These are phyloP conservation scores for Serilophus lunatus DNA, from an alignment of 2,113 vertebrate genomes.

Conservation along the genomic window DNA sequence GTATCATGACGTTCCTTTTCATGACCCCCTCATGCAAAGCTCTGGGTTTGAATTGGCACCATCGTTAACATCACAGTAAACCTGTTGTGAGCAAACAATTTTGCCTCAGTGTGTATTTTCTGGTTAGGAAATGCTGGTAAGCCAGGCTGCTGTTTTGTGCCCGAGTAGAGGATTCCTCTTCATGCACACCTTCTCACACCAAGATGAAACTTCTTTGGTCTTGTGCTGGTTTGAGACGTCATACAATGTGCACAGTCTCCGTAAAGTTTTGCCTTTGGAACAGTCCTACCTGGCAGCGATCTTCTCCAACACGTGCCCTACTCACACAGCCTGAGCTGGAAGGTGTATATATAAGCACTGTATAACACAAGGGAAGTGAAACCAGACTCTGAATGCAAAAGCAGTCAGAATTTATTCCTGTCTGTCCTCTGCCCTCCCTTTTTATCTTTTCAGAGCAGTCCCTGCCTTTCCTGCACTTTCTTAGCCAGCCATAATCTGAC, in stretches of 20 bases:
- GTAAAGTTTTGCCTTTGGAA: background rate
- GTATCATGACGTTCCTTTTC: background rate
- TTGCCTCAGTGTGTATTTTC: background rate
- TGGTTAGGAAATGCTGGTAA: background rate
- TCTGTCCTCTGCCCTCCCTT: background rate
- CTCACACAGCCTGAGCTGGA: background rate
- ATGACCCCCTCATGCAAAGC: background rate
- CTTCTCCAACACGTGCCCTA: accelerated
- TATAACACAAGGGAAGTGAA: background rate
- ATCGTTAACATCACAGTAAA: background rate
- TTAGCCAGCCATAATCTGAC: background rate
- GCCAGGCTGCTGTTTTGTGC: background rate
- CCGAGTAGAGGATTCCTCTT: background rate
- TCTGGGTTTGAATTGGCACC: background rate
- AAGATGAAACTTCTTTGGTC: background rate
- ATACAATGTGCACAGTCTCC: accelerated
- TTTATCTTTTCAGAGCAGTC: background rate
- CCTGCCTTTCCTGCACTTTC: background rate
- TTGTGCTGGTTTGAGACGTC: background rate
- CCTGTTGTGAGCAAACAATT: background rate
- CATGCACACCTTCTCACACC: background rate
- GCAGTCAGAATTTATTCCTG: background rate
- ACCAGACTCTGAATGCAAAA: background rate
- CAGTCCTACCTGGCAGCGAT: background rate
- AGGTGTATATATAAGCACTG: background rate